Percentiles rank a stretch among this genome's conserved stretches.
phyloP scores from a whole-genome alignment of 2,888 invertebrate genomes.

The Aphodius sticticus region DNA sequence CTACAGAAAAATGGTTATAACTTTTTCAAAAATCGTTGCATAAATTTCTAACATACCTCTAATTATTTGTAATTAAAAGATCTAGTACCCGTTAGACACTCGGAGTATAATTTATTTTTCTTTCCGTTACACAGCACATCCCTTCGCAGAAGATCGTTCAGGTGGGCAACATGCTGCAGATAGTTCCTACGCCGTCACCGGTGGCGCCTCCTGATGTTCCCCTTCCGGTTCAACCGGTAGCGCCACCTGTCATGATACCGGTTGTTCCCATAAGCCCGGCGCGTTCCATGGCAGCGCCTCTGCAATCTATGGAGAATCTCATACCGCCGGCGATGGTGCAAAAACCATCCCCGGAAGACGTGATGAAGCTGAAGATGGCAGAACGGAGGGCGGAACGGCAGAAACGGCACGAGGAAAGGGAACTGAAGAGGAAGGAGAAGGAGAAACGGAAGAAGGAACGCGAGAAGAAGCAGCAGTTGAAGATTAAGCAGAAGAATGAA shows the following conservation, averaged over 20 bases:
- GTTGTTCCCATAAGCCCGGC: background rate
- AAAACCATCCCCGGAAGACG: constrained; percentile 47
- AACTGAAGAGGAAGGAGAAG: constrained; percentile 55
- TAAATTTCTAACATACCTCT: too few relatives aligned
- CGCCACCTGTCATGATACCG: constrained; percentile 14
- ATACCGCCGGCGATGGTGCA: constrained; percentile 16
- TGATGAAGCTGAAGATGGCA: constrained; percentile 52
- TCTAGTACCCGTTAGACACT: too few relatives aligned
- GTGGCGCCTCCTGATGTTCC: constrained; percentile 20
- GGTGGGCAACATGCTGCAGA: constrained; percentile 70
- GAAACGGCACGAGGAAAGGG: constrained; percentile 55
- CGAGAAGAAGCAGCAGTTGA: constrained; percentile 55
- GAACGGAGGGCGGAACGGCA: constrained; percentile 56
- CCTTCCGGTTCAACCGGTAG: constrained; percentile 6
- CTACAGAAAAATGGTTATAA: too few relatives aligned
- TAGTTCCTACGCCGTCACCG: constrained; percentile 60
- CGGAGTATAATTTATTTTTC: background rate
- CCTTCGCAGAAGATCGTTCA: constrained; percentile 55
- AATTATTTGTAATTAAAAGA: too few relatives aligned
- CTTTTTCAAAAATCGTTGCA: too few relatives aligned
- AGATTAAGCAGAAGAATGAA: constrained; percentile 56
- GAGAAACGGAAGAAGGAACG: constrained; percentile 55
- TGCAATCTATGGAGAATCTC: constrained; percentile 19
- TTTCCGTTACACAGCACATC: constrained; percentile 17
- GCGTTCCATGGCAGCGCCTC: background rate